These are phyloP conservation scores for Porites cylindrica DNA, from an alignment of 92 coral and sea anemone species.

Conservation along the genomic window DNA sequence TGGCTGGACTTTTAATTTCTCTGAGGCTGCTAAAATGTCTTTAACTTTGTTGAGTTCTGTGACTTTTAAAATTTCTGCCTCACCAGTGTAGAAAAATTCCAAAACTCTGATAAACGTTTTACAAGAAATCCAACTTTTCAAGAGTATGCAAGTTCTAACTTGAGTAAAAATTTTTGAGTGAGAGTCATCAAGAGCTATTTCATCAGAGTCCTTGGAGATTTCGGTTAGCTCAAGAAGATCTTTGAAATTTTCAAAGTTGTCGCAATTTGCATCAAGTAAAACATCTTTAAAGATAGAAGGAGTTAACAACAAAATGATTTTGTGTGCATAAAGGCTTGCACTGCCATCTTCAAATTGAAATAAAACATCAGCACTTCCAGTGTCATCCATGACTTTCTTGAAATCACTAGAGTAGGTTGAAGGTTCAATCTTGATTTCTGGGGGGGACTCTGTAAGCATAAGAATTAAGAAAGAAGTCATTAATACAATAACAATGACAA, in stretches of 20 bases:
- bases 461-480: background rate
- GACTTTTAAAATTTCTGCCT: conserved; percentile 22
- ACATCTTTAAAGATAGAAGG: conserved; percentile 59
- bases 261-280: conserved; percentile 1
- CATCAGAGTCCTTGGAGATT: background rate
- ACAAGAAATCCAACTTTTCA: conserved; percentile 50
- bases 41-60: conserved; percentile 30
- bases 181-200: background rate
- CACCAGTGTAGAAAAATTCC: conserved; percentile 68
- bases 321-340: conserved; percentile 68
- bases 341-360: conserved; percentile 65
- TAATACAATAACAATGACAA: too few species aligned
- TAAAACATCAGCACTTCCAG: conserved; percentile 57
- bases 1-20: conserved; percentile 41
- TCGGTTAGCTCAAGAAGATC: conserved; percentile 4
- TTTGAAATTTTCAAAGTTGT: background rate
- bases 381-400: conserved; percentile 37
- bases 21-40: conserved; percentile 45
- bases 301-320: conserved; percentile 61
- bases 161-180: background rate
- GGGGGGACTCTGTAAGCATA: conserved; percentile 51
- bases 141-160: conserved; percentile 28
- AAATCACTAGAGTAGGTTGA: conserved; percentile 67
- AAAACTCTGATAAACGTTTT: conserved; percentile 47
- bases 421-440: conserved; percentile 29